These are phyloP conservation scores for Podarcis siculus DNA, from an alignment of 2,797 vertebrate species.

Conservation along the genomic window DNA sequence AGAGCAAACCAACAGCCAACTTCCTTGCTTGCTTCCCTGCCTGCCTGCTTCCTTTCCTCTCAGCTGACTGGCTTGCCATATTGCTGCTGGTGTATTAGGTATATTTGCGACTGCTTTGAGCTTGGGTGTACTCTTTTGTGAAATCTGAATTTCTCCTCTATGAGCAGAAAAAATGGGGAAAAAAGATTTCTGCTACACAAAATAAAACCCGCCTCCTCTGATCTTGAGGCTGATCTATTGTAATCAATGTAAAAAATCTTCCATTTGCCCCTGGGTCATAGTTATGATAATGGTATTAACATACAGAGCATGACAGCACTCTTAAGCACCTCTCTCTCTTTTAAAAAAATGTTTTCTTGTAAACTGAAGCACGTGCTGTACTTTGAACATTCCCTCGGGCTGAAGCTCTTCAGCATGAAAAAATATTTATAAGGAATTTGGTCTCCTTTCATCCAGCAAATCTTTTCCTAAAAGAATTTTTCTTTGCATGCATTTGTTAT, in stretches of 20 bases:
- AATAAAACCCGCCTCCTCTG: background rate
- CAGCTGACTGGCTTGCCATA: background rate
- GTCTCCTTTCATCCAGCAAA: background rate
- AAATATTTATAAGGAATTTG: slow-evolving; percentile 1
- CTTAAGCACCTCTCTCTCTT: background rate
- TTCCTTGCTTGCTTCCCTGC: background rate
- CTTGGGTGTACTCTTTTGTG: background rate
- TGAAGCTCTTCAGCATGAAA: background rate
- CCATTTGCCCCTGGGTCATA: background rate
- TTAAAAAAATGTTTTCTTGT: background rate
- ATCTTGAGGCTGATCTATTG: background rate
- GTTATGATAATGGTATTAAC: background rate
- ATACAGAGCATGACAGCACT: background rate
- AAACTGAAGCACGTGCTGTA: background rate
- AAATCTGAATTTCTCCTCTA: background rate
- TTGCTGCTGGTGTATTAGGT: background rate
- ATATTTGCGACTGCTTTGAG: background rate
- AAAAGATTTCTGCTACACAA: background rate
- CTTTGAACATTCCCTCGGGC: background rate
- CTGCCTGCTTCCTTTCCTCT: background rate
- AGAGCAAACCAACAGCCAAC: background rate
- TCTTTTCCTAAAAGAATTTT: background rate
- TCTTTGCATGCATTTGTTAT: background rate
- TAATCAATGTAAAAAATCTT: background rate
- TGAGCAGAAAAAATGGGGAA: background rate